These are phyloP conservation scores for Tillus elongatus DNA, from an alignment of 2,888 invertebrate species.

Conservation along the genomic window DNA sequence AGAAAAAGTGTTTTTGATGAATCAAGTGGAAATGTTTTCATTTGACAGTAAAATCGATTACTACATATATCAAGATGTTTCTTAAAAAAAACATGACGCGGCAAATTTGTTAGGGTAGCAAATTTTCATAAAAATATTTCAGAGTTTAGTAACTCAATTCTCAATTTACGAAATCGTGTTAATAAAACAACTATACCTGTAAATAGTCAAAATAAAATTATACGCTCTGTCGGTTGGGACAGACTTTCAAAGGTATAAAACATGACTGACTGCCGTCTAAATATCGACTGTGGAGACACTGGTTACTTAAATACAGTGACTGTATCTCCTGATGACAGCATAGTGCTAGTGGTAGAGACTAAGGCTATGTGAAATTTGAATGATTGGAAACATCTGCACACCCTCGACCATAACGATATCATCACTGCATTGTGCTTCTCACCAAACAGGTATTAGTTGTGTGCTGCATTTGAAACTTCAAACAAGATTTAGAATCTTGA, in stretches of 20 bases:
- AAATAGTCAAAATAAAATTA: no score
- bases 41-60: no score
- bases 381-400: slow-evolving; percentile 98
- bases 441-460: slow-evolving; percentile 98
- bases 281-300: slow-evolving; percentile 95
- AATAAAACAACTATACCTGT: no score
- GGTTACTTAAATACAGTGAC: slow-evolving; percentile 98
- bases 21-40: no score
- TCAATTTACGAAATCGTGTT: no score
- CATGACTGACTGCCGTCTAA: slow-evolving; percentile 94
- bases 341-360: slow-evolving; percentile 98
- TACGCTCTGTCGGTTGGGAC: no score
- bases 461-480: slow-evolving; percentile 95
- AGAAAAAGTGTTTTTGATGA: no score
- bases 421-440: slow-evolving; percentile 98
- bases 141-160: no score
- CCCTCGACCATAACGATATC: slow-evolving; percentile 95
- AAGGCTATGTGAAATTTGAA: slow-evolving; percentile 99
- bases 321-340: slow-evolving; percentile 97
- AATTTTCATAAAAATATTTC: no score
- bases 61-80: no score
- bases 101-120: no score
- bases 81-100: no score
- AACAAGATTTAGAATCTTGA: slow-evolving; percentile 99
- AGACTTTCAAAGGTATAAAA: slow-evolving; percentile 86